phyloP scores from a whole-genome alignment of 1,140 invertebrate species.

The Drosophila parvula region DNA sequence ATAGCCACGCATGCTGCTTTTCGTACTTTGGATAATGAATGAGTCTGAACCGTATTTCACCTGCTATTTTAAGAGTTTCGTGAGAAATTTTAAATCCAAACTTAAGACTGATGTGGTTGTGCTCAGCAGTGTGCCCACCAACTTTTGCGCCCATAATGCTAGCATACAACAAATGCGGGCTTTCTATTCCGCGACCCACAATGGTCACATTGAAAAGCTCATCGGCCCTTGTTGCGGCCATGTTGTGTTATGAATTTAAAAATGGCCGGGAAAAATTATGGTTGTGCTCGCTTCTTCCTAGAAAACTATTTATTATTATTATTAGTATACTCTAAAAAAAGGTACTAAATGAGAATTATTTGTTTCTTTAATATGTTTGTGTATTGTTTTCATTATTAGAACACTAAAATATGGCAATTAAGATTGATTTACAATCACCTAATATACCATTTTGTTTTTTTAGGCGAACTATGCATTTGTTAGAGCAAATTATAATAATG shows the following conservation, averaged over 20 bases:
- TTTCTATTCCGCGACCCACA: neutral
- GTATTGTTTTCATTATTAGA: too few species aligned
- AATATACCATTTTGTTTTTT: too few species aligned
- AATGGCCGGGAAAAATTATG: neutral
- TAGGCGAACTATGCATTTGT: too few species aligned
- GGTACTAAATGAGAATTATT: neutral
- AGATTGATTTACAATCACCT: too few species aligned
- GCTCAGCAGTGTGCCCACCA: slow-evolving; percentile 4
- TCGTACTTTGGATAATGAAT: neutral
- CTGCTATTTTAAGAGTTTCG: slow-evolving; percentile 11
- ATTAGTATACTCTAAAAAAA: too few species aligned
- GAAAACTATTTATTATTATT: neutral
- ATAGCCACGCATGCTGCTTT: slow-evolving; percentile 14
- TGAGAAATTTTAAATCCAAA: slow-evolving; percentile 24
- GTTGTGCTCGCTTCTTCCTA: too few species aligned
- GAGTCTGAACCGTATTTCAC: slow-evolving; percentile 11
- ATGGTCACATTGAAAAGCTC: slow-evolving; percentile 3
- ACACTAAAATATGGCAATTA: too few species aligned
- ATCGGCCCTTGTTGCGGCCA: neutral
- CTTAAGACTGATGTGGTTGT: slow-evolving; percentile 27
- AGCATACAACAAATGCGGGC: neutral
- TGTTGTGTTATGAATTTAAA: neutral
- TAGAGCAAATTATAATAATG: neutral
- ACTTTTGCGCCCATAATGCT: neutral
- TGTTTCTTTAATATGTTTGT: neutral